Base-by-base conservation (phyloP, 1,140 invertebrate genomes). In the Heliconius nattereri region DNA sequence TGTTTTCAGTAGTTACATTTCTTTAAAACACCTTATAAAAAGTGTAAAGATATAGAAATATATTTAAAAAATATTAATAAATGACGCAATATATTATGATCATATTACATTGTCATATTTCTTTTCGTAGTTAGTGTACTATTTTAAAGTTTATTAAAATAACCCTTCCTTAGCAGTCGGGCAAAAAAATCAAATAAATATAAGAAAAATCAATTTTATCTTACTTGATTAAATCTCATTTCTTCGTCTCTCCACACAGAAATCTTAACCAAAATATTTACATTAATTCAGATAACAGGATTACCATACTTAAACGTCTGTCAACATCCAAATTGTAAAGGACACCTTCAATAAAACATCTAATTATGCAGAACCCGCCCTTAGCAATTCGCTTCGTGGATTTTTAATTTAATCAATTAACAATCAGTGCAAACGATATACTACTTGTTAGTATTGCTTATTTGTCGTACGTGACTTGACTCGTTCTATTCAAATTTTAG, bases 401-500 rank as follows among this genome's bases (percentile, higher is more conserved):
- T 94, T 94, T 93, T 93, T 94, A 94, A 94, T 93, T 91, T 90
- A 93, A 94, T 94, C 92, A 94, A 94, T 94, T 93, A 94, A 90
- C 93, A 94, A 94, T 94, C 93, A 94, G 89, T 91, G 93, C 92
- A 92, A 94, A 85, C 92, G 92, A 94, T 93, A 94, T 87, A 90
- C 88, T 89, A 90, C 92, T 94, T 93, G 92, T 94, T 94, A 94
- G 88, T 87, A 80, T 87, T 92, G 89, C 85, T 92, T 94, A 94
- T 94, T 94, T 94, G 91, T 84, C 75, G 89, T 89, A 92, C 93
- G 92, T 94, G 92, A 94, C 91, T 90, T 83, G 92, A 45, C 40
- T 45, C 3, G 40, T 81, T 85, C 85, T 92, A 92, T 93, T 92
- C 84, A 91, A 93, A 93, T 90, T 76, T 80, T 75, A 45, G 74